Conservation (phyloP, 1,140 invertebrate species). For the Heliconius hewitsoni region DNA sequence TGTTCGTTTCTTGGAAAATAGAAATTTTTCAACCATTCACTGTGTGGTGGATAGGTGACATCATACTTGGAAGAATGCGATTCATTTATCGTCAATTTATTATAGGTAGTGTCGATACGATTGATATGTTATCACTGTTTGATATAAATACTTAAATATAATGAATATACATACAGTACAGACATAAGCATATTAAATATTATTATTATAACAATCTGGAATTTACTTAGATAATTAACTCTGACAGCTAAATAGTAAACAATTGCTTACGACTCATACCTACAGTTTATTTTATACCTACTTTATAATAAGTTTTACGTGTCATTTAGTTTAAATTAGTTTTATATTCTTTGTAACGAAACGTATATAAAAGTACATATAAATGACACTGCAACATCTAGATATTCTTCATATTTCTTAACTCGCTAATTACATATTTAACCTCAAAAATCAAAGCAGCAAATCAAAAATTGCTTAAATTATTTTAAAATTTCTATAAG, state of each 20-base stretch:
- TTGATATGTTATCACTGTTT: neutral
- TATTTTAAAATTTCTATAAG: neutral
- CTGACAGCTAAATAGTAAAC: neutral
- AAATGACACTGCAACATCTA: neutral
- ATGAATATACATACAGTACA: neutral
- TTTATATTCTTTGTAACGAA: neutral
- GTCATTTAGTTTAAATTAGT: neutral
- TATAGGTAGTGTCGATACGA: slow-evolving; percentile 13
- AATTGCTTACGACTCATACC: neutral
- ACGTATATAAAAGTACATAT: too few relatives aligned
- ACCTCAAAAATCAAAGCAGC: neutral
- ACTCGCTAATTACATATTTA: neutral
- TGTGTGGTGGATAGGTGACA: slow-evolving; percentile 27
- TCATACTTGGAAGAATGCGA: slow-evolving; percentile 36
- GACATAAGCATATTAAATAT: neutral
- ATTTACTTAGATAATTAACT: neutral
- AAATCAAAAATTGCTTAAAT: neutral
- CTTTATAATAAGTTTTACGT: neutral
- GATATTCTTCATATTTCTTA: neutral
- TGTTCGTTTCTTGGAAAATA: slow-evolving; percentile 55
- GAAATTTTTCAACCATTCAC: slow-evolving; percentile 43
- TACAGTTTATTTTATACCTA: neutral
- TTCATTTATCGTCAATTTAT: slow-evolving; percentile 28
- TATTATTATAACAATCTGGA: neutral
- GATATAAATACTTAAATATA: neutral